These are phyloP conservation scores for Platyura marginata DNA, from an alignment of 1,140 invertebrate genomes.

Conservation along the genomic window DNA sequence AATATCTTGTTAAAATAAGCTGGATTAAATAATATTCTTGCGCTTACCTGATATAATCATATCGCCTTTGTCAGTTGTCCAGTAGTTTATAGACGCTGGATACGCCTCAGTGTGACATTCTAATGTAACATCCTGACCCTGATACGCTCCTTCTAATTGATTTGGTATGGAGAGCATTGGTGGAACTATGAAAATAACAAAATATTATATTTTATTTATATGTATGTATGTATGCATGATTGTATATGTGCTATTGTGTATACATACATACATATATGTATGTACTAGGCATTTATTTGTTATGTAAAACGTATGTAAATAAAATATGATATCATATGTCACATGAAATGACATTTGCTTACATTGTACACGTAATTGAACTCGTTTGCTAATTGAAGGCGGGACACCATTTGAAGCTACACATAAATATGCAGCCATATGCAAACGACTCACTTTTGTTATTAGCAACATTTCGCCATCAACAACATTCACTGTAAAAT, in stretches of 20 bases:
- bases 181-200: no score
- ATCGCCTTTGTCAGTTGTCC: conserved; percentile 66
- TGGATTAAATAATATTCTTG: no score
- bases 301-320: no score
- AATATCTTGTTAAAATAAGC: no score
- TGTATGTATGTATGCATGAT: conserved; percentile 2
- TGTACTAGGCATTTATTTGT: background rate
- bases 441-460: conserved; percentile 69
- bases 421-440: conserved; percentile 80
- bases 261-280: background rate
- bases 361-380: conserved; percentile 75
- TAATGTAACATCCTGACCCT: conserved; percentile 61
- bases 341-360: conserved; percentile 30
- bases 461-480: conserved; percentile 71
- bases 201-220: no score
- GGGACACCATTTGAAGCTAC: conserved; percentile 75
- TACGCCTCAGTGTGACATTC: conserved; percentile 79
- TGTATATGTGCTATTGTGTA: background rate
- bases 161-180: conserved; percentile 74
- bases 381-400: conserved; percentile 68
- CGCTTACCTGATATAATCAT: conserved; percentile 73
- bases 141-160: conserved; percentile 63
- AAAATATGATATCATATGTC: no score
- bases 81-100: conserved; percentile 75
- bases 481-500: conserved; percentile 67